Evolutionary conservation across 2,113 vertebrate species (phyloP).

Genomic region (Empidonax traillii): DNA sequence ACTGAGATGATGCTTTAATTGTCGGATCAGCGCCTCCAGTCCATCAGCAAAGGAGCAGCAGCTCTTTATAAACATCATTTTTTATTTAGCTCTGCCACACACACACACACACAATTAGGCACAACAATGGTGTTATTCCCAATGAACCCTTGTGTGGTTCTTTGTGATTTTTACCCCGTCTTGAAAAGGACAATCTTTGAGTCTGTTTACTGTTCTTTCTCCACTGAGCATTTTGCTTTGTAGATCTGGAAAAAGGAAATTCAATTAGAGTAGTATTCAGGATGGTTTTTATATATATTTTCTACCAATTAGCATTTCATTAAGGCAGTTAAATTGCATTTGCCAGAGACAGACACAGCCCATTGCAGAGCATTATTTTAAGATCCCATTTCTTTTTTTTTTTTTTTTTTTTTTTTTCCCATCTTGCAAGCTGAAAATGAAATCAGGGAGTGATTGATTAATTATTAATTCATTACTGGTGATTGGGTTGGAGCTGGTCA

Average conservation of each 20-base stretch:
- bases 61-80: slow-evolving; percentile 28
- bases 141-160: neutral
- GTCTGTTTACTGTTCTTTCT: slow-evolving; percentile 27
- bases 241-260: slow-evolving; percentile 46
- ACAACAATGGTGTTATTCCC: slow-evolving; percentile 8
- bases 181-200: neutral
- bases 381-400: slow-evolving; percentile 30
- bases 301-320: slow-evolving; percentile 77
- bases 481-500: neutral
- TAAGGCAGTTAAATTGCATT: slow-evolving; percentile 75
- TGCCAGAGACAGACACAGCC: slow-evolving; percentile 59
- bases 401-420: neutral
- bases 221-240: slow-evolving; percentile 6
- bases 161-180: neutral
- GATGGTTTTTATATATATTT: slow-evolving; percentile 61
- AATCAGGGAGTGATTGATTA: slow-evolving; percentile 61
- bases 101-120: neutral
- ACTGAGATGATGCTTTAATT: slow-evolving; percentile 61
- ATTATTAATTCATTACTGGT: slow-evolving; percentile 55
- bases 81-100: slow-evolving; percentile 9
- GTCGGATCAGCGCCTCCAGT: slow-evolving; percentile 55
- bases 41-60: slow-evolving; percentile 48
- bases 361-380: slow-evolving; percentile 64
- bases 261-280: slow-evolving; percentile 60
- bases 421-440: slow-evolving; percentile 55